A percentile compares a stretch with the other conserved stretches of the same genome.
Evolutionary conservation across 2,797 vertebrate genomes (phyloP).

Genomic region (Eidolon dupreanum): DNA sequence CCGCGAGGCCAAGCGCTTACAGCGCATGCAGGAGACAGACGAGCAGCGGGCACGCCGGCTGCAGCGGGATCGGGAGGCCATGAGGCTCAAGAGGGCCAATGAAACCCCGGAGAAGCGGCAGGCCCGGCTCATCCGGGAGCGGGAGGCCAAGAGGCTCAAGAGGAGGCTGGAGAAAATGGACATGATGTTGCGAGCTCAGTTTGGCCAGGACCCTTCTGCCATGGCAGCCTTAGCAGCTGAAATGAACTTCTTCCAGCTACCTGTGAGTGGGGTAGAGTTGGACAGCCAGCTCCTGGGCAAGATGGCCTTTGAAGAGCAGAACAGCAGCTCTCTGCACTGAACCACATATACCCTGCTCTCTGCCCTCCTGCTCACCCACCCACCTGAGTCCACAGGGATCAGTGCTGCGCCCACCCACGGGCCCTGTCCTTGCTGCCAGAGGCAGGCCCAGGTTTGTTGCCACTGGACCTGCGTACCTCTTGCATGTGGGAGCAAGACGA

Average conservation of each 20-base stretch:
- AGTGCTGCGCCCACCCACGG: neutral
- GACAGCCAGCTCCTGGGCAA: slow-evolving; percentile 94
- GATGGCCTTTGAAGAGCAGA: slow-evolving; percentile 89
- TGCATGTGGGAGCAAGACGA: slow-evolving; percentile 67
- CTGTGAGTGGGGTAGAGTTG: slow-evolving; percentile 93
- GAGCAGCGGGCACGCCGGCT: slow-evolving; percentile 95
- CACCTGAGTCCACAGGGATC: neutral
- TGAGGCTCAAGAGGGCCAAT: slow-evolving; percentile 96
- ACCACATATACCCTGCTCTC: neutral
- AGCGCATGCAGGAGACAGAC: slow-evolving; percentile 96
- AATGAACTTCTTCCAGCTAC: slow-evolving; percentile 96
- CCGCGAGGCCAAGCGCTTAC: slow-evolving; percentile 97
- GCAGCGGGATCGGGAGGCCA: slow-evolving; percentile 97
- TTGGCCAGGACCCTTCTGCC: slow-evolving; percentile 97
- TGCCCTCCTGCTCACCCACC: neutral
- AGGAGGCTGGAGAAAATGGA: slow-evolving; percentile 98
- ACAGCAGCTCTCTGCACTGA: slow-evolving; percentile 83
- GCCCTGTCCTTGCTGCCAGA: slow-evolving; percentile 22
- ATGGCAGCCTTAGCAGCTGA: slow-evolving; percentile 97
- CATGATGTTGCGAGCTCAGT: slow-evolving; percentile 96
- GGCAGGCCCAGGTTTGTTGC: slow-evolving; percentile 45
- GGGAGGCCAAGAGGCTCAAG: slow-evolving; percentile 97
- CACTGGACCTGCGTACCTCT: slow-evolving; percentile 46
- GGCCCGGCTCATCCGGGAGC: slow-evolving; percentile 94
- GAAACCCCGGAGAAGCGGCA: slow-evolving; percentile 98